Conservation (phyloP, 2,797 vertebrate genomes). For the Danio choprae region DNA sequence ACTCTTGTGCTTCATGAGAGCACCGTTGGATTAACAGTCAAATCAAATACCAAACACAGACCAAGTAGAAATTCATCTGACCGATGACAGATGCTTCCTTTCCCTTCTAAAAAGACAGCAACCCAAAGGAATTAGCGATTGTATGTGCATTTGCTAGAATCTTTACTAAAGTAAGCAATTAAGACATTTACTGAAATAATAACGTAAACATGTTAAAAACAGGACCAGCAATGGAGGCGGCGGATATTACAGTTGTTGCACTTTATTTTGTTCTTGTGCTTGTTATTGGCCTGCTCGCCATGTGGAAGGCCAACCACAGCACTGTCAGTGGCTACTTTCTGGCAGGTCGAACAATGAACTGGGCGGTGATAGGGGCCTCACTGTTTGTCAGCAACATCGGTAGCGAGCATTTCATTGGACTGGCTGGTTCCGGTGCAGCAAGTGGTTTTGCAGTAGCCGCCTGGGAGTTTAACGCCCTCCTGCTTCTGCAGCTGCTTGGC, state of each 20-base stretch:
- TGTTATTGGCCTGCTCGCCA: slow-evolving; percentile 92
- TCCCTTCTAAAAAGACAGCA: slow-evolving; percentile 92
- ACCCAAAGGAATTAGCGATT: slow-evolving; percentile 88
- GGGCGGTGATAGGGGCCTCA: slow-evolving; percentile 93
- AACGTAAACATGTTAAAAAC: slow-evolving; percentile 75
- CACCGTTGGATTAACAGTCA: slow-evolving; percentile 86
- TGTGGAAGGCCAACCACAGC: slow-evolving; percentile 97
- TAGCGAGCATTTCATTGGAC: slow-evolving; percentile 99
- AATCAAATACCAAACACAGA: slow-evolving; percentile 69
- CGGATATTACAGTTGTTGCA: slow-evolving; percentile 93
- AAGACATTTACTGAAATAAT: slow-evolving; percentile 2
- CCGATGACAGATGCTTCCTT: slow-evolving; percentile 71
- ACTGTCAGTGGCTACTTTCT: slow-evolving; percentile 98
- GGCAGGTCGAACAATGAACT: slow-evolving; percentile 97
- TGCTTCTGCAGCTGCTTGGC: slow-evolving; percentile 96
- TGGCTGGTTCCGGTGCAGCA: slow-evolving; percentile 97
- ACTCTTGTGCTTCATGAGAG: slow-evolving; percentile 85
- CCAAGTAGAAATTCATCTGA: slow-evolving; percentile 69
- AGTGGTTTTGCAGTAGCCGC: slow-evolving; percentile 98
- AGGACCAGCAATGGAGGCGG: slow-evolving; percentile 86
- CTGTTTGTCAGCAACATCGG: slow-evolving; percentile 99
- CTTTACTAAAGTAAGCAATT: slow-evolving; percentile 23
- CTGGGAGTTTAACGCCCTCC: slow-evolving; percentile 98
- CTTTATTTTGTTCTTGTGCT: slow-evolving; percentile 96
- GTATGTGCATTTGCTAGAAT: slow-evolving; percentile 12